Conservation (phyloP, 2,888 invertebrate genomes). For the Rosalia funebris region DNA sequence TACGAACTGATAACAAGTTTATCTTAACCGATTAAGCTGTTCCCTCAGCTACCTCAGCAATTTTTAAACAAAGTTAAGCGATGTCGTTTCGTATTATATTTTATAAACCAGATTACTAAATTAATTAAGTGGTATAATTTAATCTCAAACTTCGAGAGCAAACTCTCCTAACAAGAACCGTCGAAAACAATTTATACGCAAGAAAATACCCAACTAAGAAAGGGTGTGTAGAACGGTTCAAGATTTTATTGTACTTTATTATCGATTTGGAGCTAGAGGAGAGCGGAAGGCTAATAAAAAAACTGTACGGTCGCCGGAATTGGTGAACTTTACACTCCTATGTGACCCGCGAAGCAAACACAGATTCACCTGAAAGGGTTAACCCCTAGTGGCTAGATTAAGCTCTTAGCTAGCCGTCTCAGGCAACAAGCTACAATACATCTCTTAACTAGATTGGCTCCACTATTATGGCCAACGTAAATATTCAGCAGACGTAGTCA, state of each 20-base stretch:
- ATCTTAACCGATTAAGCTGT: neutral
- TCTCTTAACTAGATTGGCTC: too few relatives aligned
- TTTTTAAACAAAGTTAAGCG: conserved; percentile 2
- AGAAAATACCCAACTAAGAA: conserved; percentile 26
- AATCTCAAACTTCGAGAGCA: conserved; percentile 25
- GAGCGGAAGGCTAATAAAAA: conserved; percentile 35
- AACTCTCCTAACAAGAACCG: conserved; percentile 34
- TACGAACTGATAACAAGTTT: neutral
- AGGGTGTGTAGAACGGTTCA: conserved; percentile 29
- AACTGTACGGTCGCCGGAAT: conserved; percentile 33
- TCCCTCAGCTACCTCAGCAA: neutral
- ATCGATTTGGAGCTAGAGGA: conserved; percentile 35
- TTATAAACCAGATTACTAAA: conserved; percentile 25
- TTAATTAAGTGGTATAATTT: conserved; percentile 25
- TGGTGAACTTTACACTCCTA: conserved; percentile 45
- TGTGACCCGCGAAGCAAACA: conserved; percentile 45
- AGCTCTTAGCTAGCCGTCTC: conserved; percentile 4
- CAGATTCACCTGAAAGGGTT: conserved; percentile 24
- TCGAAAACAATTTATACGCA: conserved; percentile 33
- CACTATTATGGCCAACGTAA: too few relatives aligned
- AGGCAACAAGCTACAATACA: too few relatives aligned
- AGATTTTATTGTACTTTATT: conserved; percentile 37
- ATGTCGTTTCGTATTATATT: conserved; percentile 24
- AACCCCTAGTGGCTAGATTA: conserved; percentile 21
- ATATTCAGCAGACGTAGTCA: too few relatives aligned